Evolutionary conservation across 2,113 vertebrate genomes (phyloP).

Genomic region (Erinaceus europaeus): DNA sequence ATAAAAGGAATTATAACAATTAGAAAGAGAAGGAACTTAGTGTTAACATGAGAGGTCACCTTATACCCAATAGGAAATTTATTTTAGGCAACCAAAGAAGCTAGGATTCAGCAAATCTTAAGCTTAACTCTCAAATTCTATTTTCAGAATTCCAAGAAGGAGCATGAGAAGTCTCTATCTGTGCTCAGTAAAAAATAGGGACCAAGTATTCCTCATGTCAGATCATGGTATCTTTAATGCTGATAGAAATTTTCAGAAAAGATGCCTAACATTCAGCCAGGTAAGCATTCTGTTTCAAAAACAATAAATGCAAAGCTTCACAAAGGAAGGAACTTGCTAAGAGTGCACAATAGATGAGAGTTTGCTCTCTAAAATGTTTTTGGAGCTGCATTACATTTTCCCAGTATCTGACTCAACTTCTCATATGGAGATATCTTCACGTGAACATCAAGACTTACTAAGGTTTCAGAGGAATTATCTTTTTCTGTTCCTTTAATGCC

Average conservation of each 20-base stretch:
- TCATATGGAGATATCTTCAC: background rate
- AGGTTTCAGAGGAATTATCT: background rate
- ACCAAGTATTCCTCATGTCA: background rate
- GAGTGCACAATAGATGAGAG: slow-evolving; percentile 5
- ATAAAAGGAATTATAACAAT: slow-evolving; percentile 27
- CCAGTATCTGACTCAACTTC: background rate
- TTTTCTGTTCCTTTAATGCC: slow-evolving; percentile 35
- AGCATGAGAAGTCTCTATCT: background rate
- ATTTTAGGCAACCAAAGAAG: slow-evolving; percentile 29
- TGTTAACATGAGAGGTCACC: background rate
- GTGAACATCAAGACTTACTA: slow-evolving; percentile 7
- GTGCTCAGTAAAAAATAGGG: background rate
- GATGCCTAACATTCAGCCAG: background rate
- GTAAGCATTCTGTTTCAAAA: background rate
- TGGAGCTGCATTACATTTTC: background rate
- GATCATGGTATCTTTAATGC: background rate
- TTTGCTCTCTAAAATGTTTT: background rate
- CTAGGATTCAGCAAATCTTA: slow-evolving; percentile 10
- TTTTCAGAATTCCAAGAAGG: slow-evolving; percentile 25
- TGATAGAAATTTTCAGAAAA: slow-evolving; percentile 29
- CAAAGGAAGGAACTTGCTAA: background rate
- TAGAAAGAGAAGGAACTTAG: background rate
- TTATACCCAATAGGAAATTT: slow-evolving; percentile 12
- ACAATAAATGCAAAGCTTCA: slow-evolving; percentile 16
- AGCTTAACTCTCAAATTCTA: slow-evolving; percentile 24